Conservation (phyloP, 2,888 invertebrate genomes). For the Meteorus colon region DNA sequence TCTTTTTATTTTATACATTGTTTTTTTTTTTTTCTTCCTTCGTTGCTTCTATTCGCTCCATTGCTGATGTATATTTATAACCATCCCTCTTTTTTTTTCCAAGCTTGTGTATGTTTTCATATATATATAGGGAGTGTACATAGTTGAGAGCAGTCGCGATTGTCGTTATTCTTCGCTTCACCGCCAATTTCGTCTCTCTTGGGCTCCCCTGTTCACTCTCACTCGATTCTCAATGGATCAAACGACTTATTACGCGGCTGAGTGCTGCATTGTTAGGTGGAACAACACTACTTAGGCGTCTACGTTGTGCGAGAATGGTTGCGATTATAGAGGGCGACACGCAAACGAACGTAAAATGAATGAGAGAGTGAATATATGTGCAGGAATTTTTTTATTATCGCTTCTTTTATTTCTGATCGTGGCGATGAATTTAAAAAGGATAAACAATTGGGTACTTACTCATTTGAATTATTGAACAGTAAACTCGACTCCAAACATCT, state of each 20-base stretch:
- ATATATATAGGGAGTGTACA: background rate
- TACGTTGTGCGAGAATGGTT: background rate
- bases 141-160: constrained; percentile 6
- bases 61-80: too few relatives aligned
- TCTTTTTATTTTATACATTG: background rate
- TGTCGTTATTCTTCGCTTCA: constrained; percentile 3
- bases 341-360: background rate
- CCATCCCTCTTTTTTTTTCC: background rate
- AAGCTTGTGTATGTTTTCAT: background rate
- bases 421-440: background rate
- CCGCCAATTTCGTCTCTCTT: background rate
- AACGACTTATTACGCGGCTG: constrained; percentile 53
- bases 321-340: background rate
- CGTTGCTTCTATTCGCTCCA: background rate
- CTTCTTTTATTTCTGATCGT: background rate
- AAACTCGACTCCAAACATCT: background rate
- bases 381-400: background rate
- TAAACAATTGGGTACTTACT: constrained; percentile 12
- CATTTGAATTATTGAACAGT: background rate
- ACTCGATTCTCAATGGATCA: constrained; percentile 56
- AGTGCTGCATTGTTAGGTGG: constrained; percentile 51
- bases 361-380: background rate
- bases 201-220: constrained; percentile 37
- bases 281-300: constrained; percentile 37
- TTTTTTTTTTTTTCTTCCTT: background rate